Evolutionary conservation across 30 jellyfish, hydroid and myxozoan species (phyloP), one percentile per base, ranked within the genome.

Genomic region (Hydra vulgaris): DNA sequence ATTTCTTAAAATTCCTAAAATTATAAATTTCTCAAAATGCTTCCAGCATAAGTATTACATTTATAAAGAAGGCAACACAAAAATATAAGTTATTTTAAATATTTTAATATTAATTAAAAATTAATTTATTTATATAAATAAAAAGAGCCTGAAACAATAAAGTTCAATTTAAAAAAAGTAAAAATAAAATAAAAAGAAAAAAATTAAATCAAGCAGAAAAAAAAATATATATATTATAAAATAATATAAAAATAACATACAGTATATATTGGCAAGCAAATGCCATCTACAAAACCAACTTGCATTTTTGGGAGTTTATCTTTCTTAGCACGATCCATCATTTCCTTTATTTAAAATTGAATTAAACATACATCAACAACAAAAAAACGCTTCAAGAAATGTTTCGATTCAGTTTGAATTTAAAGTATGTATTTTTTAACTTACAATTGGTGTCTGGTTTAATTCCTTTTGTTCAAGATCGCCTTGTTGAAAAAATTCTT

Each of bases 401-500:
- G 72, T 56, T 56, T 56, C 16, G n/a, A 56, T 15, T 56, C 72
- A 56, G 72, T 56, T 56, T 15, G 72, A 16, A 56, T 56, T 56
- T 56, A 16, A 56, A 56, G 16, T n/a, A 16, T 15, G 72, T 15
- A n/a, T 15, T 56, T 56, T 16, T 40, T 12, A 40, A 0, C 90
- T n/a, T 73, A 89, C 97, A 73, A 82, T 82, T 0, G 97, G 97
- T 5, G 97, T 86, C 81, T 54, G 83, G 27, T 89, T 71, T 20
- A 89, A 82, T 67, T 85, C 94, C 70, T 66, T 85, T 25, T 86
- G 89, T 77, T 89, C 97, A 73, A 89, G 67, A 77, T 89, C 97
- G 25, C 97, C 97, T 78, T 89, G 97, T 82, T 89, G 97, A 83
- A 89, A 89, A 81, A 89, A 89, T 71, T 89, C 97, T 81, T 89